phyloP scores from a whole-genome alignment of 2,888 invertebrate genomes.

The Drosophila cyrtoloma region DNA sequence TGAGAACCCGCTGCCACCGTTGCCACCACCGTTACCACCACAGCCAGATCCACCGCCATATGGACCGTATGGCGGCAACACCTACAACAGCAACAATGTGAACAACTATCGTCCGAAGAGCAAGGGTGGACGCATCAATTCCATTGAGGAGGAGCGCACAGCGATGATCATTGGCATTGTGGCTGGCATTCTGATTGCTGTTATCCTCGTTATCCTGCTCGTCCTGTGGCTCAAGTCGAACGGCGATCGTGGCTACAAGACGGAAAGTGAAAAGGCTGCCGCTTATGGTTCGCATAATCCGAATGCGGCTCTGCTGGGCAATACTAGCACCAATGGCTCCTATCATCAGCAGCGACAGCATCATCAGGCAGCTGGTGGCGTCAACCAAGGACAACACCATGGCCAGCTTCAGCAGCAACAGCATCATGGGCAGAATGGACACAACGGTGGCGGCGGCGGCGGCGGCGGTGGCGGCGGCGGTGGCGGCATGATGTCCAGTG shows the following conservation, averaged over 20 bases:
- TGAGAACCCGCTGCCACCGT: slow-evolving; percentile 70
- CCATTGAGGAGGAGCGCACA: slow-evolving; percentile 90
- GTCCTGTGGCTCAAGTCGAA: slow-evolving; percentile 95
- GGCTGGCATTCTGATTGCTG: slow-evolving; percentile 95
- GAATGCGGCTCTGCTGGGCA: slow-evolving; percentile 91
- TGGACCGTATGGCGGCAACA: slow-evolving; percentile 74
- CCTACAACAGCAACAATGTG: slow-evolving; percentile 80
- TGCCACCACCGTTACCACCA: slow-evolving; percentile 80
- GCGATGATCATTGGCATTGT: slow-evolving; percentile 95
- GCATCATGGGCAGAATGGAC: slow-evolving; percentile 57
- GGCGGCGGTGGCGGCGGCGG: slow-evolving; percentile 50
- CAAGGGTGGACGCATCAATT: slow-evolving; percentile 87
- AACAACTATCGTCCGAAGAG: slow-evolving; percentile 84
- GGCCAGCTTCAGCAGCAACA: slow-evolving; percentile 62
- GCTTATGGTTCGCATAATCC: slow-evolving; percentile 90
- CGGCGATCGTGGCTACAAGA: slow-evolving; percentile 96
- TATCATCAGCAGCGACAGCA: slow-evolving; percentile 85
- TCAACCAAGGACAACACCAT: slow-evolving; percentile 55
- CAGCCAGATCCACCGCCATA: slow-evolving; percentile 78
- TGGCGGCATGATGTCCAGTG: slow-evolving; percentile 80
- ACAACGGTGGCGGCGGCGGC: slow-evolving; percentile 39
- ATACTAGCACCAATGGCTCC: slow-evolving; percentile 86
- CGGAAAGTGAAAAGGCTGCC: slow-evolving; percentile 92
- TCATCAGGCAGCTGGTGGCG: slow-evolving; percentile 63
- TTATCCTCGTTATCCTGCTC: slow-evolving; percentile 94